Conservation (phyloP, 2,113 vertebrate species). For the Machaerirhynchus nigripectus region DNA sequence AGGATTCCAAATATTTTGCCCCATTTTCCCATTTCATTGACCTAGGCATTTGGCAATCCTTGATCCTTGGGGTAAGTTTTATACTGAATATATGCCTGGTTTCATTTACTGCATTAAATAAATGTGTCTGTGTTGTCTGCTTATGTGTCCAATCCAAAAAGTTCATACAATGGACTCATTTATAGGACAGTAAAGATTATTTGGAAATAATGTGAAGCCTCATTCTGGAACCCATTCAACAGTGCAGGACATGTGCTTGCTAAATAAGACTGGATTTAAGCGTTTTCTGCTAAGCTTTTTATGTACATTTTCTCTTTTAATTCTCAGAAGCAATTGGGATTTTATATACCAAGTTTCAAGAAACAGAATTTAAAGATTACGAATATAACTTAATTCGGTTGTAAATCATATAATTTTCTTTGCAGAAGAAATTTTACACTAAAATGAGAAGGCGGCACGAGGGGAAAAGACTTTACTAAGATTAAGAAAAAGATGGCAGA, state of each 20-base stretch:
- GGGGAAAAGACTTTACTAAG: conserved; percentile 23
- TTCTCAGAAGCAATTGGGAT: not conserved
- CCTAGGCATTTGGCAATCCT: not conserved
- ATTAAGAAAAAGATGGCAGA: not conserved
- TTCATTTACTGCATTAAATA: not conserved
- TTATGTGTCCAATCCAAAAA: not conserved
- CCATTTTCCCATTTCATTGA: not conserved
- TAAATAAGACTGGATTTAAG: not conserved
- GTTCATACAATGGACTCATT: not conserved
- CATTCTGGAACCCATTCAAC: not conserved
- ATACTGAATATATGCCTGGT: not conserved
- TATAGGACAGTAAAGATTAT: not conserved
- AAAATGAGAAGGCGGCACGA: not conserved
- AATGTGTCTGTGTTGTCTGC: not conserved
- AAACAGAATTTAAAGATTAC: not conserved
- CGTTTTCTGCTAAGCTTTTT: not conserved
- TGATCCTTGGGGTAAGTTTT: not conserved
- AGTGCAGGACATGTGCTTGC: not conserved
- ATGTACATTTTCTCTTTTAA: not conserved
- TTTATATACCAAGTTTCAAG: not conserved
- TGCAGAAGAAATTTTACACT: not conserved
- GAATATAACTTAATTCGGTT: not conserved
- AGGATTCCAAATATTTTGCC: not conserved
- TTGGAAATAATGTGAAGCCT: not conserved
- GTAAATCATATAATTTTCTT: not conserved